Conservation (phyloP, 2,888 invertebrate species). For the Proisotoma minuta region DNA sequence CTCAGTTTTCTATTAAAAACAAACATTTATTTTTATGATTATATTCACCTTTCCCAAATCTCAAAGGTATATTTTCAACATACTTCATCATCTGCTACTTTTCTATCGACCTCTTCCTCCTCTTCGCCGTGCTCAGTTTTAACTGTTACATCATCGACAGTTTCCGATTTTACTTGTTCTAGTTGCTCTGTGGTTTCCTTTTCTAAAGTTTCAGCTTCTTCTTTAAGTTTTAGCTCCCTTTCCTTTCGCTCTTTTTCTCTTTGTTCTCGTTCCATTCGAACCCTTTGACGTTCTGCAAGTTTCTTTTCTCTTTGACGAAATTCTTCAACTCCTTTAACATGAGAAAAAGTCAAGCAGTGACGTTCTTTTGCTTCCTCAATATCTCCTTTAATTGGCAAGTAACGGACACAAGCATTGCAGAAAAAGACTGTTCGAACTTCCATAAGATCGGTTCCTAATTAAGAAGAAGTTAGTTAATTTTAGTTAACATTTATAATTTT, state of each 20-base stretch:
- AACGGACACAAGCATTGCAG: slow-evolving; percentile 45
- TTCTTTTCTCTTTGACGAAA: slow-evolving; percentile 31
- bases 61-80: too few species aligned
- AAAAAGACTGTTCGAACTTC: slow-evolving; percentile 42
- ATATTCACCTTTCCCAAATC: too few species aligned
- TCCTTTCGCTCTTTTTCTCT: slow-evolving; percentile 22
- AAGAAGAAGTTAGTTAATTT: background rate
- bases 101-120: background rate
- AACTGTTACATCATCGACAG: background rate
- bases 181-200: slow-evolving; percentile 1
- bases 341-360: slow-evolving; percentile 45
- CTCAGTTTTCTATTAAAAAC: too few species aligned
- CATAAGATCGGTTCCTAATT: slow-evolving; percentile 40
- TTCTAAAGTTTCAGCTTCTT: background rate
- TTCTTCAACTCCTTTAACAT: slow-evolving; percentile 44
- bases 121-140: background rate
- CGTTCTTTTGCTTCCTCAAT: slow-evolving; percentile 34
- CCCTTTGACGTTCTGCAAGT: slow-evolving; percentile 29
- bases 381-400: slow-evolving; percentile 44
- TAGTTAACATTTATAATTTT: background rate
- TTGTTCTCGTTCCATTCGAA: slow-evolving; percentile 29
- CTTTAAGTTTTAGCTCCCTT: slow-evolving; percentile 1
- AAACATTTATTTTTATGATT: too few species aligned
- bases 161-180: slow-evolving; percentile 4
- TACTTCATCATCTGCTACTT: slow-evolving; percentile 15